Conservation (phyloP, 2,797 vertebrate genomes). For the Mergus octosetaceus region DNA sequence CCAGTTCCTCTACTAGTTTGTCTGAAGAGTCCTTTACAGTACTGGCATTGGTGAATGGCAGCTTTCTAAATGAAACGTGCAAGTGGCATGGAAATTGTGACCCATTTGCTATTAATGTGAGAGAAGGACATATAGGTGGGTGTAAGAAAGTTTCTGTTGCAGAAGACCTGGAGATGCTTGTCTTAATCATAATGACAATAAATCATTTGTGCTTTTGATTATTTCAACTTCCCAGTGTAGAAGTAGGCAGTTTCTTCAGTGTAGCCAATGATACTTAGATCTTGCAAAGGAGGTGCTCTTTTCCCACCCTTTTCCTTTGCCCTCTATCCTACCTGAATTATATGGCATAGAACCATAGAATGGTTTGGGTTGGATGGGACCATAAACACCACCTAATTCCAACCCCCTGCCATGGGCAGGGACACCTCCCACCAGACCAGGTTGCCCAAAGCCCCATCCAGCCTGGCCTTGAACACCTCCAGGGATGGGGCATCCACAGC, state of each 20-base stretch:
- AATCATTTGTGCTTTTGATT: neutral
- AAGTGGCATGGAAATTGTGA: neutral
- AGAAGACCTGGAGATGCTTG: neutral
- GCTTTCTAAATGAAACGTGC: neutral
- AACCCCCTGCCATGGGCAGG: too few relatives aligned
- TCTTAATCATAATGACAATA: neutral
- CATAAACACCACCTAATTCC: too few relatives aligned
- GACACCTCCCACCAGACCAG: too few relatives aligned
- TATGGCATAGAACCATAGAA: neutral
- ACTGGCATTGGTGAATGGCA: accelerated
- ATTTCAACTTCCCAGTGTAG: neutral
- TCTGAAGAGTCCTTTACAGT: neutral
- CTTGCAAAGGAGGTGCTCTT: neutral
- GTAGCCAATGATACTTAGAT: neutral
- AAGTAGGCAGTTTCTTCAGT: neutral
- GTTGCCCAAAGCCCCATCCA: too few relatives aligned
- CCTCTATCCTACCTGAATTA: neutral
- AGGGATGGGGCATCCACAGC: too few relatives aligned
- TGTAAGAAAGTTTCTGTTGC: neutral
- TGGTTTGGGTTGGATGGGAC: too few relatives aligned
- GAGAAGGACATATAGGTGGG: neutral
- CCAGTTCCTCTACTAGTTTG: too few relatives aligned
- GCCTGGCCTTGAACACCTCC: too few relatives aligned
- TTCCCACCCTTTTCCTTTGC: neutral
- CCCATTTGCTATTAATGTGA: neutral